Evolutionary conservation across 2,113 vertebrate species (phyloP), one percentile per base, ranked within the genome.

Genomic region (Gambusia holbrooki): DNA sequence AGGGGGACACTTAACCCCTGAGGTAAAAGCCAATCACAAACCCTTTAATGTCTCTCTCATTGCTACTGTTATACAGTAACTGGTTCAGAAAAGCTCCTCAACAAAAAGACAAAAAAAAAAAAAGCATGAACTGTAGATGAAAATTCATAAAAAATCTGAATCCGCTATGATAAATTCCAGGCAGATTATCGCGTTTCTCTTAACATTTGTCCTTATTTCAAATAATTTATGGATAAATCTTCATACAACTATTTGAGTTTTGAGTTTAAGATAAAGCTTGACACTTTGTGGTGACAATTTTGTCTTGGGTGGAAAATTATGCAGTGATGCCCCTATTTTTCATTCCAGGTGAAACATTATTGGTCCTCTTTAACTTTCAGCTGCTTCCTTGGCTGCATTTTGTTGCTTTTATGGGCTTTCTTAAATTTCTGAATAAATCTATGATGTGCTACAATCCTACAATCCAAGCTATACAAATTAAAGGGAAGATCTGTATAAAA

Each of bases 1-100:
- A 82, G 89, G 79, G 68, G 74, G 77, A 88, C 78, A 82, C 73
- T 92, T 90, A 84, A 88, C 86, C 87, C 88, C 73, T 64, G 19
- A 81, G 80, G 84, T 64, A 61, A 77, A 69, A 9, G 60, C 62
- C 71, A 66, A 85, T 68, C 74, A 90, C 84, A 88, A 87, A 73
- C 68, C 73, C 62, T 71, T 42, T 69, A 66, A 73, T 83, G 77
- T 89, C 90, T 37, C 63, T 67, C 72, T 69, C 69, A 3, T 58
- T 73, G 8, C 58, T 69, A 61, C 32, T 63, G 74, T 77, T 79
- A 86, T 69, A 5, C 30, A n/a, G 79, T 60, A 48, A 77, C 2
- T 25, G 15, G 62, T 37, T 88, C 32, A 30, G 27, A 65, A 45
- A 72, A 22, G 42, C 4, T 28, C 65, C 22, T 10, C 37, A 10